Percentiles rank a stretch among this genome's conserved stretches.
These are phyloP conservation scores for Noctua janthe DNA, from an alignment of 2,888 invertebrate species.

Conservation along the genomic window DNA sequence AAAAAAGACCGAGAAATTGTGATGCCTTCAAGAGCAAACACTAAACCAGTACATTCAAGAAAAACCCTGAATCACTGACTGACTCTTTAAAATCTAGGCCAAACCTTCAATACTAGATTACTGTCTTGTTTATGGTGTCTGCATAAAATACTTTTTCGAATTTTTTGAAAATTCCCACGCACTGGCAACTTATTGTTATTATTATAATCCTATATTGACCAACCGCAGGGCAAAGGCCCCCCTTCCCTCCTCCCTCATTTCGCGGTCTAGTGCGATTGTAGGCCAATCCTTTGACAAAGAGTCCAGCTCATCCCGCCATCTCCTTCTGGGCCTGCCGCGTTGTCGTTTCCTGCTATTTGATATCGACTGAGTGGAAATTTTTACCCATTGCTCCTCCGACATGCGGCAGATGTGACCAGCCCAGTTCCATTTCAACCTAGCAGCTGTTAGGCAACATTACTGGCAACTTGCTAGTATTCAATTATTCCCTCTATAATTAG, in stretches of 20 bases:
- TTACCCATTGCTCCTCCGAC: too few relatives aligned
- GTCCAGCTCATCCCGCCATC: too few relatives aligned
- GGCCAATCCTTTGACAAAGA: too few relatives aligned
- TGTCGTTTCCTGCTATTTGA: too few relatives aligned
- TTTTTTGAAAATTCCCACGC: not conserved
- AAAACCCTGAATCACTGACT: not conserved
- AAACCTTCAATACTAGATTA: not conserved
- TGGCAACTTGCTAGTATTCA: not conserved
- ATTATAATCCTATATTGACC: too few relatives aligned
- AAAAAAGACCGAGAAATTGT: not conserved
- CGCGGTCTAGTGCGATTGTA: too few relatives aligned
- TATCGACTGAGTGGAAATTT: too few relatives aligned
- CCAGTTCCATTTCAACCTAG: too few relatives aligned
- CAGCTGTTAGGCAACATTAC: not conserved
- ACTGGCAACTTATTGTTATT: not conserved
- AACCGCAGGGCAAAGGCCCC: too few relatives aligned
- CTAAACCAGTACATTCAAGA: not conserved
- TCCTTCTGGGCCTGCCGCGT: too few relatives aligned
- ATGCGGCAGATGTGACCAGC: too few relatives aligned
- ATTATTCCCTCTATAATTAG: not conserved
- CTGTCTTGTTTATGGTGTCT: not conserved
- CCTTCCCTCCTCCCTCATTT: too few relatives aligned
- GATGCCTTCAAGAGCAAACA: not conserved
- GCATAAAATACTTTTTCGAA: not conserved
- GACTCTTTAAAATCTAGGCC: not conserved